phyloP scores from a whole-genome alignment of 2,113 vertebrate genomes.

The Hymenochirus boettgeri region DNA sequence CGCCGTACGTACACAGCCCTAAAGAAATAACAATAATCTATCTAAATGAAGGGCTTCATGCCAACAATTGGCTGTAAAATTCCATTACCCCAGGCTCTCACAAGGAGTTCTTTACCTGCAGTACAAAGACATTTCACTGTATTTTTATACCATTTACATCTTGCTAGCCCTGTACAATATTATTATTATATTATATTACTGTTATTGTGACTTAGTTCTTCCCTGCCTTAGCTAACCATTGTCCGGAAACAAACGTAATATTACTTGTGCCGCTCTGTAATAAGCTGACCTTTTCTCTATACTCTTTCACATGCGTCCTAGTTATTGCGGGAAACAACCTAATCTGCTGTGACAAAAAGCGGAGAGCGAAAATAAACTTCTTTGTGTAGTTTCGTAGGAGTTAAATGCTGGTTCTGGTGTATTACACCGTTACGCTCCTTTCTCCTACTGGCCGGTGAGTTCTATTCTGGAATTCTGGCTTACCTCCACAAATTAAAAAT shows the following conservation, averaged over 20 bases:
- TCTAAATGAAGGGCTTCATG: too few relatives aligned
- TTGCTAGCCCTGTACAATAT: too few relatives aligned
- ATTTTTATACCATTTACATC: too few relatives aligned
- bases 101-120: too few relatives aligned
- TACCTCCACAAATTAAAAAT: conserved; percentile 26
- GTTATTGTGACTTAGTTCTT: too few relatives aligned
- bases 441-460: conserved; percentile 6
- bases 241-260: conserved; percentile 22
- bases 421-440: conserved; percentile 6
- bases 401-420: conserved; percentile 20
- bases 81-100: too few relatives aligned
- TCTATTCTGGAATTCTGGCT: conserved; percentile 33
- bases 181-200: too few relatives aligned
- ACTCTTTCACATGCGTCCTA: conserved; percentile 8
- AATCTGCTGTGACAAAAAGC: conserved; percentile 26
- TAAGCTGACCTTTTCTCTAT: conserved; percentile 29
- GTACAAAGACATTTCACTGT: too few relatives aligned
- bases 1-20: too few relatives aligned
- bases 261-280: conserved; percentile 22
- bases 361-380: background rate
- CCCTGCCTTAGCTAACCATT: background rate
- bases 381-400: conserved; percentile 31
- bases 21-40: too few relatives aligned
- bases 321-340: conserved; percentile 32
- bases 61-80: too few relatives aligned